phyloP scores from a whole-genome alignment of 1,140 invertebrate species.

The Branchinecta lynchi region DNA sequence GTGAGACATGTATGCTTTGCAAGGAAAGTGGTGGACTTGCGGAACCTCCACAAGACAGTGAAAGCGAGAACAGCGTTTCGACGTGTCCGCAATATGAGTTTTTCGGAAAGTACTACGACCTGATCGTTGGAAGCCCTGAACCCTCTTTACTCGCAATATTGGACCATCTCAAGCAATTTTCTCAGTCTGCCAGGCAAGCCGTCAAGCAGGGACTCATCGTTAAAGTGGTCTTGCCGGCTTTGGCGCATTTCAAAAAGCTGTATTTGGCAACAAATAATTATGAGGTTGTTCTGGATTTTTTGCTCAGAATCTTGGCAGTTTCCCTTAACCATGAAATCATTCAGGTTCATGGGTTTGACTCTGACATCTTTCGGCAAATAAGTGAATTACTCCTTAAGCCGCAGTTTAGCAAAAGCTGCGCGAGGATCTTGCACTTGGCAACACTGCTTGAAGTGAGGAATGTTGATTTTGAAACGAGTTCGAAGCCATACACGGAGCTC shows the following conservation, averaged over 20 bases:
- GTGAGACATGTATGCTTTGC: neutral
- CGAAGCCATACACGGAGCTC: neutral
- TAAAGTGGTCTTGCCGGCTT: neutral
- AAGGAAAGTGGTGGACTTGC: neutral
- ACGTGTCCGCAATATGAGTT: neutral
- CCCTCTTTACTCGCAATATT: neutral
- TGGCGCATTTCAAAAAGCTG: neutral
- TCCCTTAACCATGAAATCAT: neutral
- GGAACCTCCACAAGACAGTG: neutral
- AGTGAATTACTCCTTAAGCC: neutral
- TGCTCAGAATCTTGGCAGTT: neutral
- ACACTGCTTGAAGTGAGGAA: neutral
- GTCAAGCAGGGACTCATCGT: neutral
- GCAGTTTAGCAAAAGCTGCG: neutral
- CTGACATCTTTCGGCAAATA: neutral
- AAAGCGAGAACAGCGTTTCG: neutral
- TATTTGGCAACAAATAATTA: neutral
- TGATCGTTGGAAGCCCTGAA: neutral
- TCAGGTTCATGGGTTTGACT: neutral
- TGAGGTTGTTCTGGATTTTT: neutral
- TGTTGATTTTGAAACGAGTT: neutral
- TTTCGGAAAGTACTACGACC: neutral
- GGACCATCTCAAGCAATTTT: conserved; percentile 3
- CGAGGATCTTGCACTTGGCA: neutral
- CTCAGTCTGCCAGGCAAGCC: neutral